Evolutionary conservation across 1,140 invertebrate genomes (phyloP).

Genomic region (Drosophila lini): DNA sequence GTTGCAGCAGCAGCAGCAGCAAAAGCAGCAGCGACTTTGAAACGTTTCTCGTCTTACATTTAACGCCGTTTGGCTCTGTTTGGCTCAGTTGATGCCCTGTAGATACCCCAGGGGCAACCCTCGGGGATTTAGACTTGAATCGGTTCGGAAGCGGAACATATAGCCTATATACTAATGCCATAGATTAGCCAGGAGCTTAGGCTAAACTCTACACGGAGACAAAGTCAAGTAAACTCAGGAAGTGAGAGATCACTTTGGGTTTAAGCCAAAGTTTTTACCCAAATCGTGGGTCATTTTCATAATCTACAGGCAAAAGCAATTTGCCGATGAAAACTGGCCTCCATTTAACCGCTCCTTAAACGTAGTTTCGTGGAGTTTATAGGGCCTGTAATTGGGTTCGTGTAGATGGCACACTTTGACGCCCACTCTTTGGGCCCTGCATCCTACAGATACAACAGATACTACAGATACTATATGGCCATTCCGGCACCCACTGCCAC

Average conservation of each 20-base stretch:
- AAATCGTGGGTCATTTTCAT: constrained; percentile 7
- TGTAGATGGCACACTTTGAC: constrained; percentile 45
- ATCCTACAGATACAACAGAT: constrained; percentile 13
- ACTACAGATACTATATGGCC: not conserved
- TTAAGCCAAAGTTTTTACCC: not conserved
- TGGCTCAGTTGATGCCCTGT: constrained; percentile 1
- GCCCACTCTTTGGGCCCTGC: constrained; percentile 14
- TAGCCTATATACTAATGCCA: not conserved
- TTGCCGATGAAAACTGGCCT: not conserved
- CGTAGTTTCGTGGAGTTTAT: not conserved
- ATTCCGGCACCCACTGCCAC: constrained; percentile 12
- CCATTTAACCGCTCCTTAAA: not conserved
- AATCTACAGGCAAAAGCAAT: not conserved
- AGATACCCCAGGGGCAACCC: not conserved
- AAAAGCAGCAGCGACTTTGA: constrained; percentile 65
- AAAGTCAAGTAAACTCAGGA: not conserved
- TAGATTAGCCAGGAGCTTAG: not conserved
- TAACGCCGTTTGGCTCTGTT: constrained; percentile 5
- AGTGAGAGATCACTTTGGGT: not conserved
- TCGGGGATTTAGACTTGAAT: not conserved
- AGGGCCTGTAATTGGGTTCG: constrained; percentile 27
- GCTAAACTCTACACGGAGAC: not conserved
- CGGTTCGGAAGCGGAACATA: not conserved
- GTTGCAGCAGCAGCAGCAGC: constrained; percentile 51
- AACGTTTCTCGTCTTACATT: constrained; percentile 71